A percentile compares a stretch with the other conserved stretches of the same genome.
phyloP scores from a whole-genome alignment of 2,888 invertebrate species.

The Cerastis leucographa region DNA sequence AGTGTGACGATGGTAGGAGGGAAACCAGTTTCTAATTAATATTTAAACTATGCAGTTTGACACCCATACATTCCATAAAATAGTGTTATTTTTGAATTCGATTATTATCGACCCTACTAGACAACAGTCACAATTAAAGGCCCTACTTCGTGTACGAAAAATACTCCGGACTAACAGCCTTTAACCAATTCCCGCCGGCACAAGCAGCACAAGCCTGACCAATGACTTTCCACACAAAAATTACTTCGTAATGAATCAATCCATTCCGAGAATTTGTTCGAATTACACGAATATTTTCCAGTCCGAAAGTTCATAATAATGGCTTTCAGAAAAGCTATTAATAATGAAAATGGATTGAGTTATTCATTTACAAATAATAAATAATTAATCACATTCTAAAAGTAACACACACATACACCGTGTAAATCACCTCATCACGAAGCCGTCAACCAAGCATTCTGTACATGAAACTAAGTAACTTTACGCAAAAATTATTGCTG shows the following conservation, averaged over 20 bases:
- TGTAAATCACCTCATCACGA: no score
- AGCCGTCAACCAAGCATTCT: no score
- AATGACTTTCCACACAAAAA: constrained; percentile 45
- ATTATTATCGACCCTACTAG: neutral
- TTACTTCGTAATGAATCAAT: constrained; percentile 52
- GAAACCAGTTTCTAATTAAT: neutral
- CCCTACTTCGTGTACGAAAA: neutral
- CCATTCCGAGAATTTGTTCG: constrained; percentile 48
- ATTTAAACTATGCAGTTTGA: neutral
- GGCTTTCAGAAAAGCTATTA: constrained; percentile 19
- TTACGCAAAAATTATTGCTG: no score
- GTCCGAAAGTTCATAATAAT: constrained; percentile 19
- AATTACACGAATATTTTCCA: constrained; percentile 33
- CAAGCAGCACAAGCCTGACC: constrained; percentile 1
- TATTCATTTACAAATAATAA: no score
- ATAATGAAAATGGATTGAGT: constrained; percentile 9
- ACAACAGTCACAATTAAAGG: neutral
- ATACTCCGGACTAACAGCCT: neutral
- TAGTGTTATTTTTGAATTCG: neutral
- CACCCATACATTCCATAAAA: neutral
- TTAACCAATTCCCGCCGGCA: constrained; percentile 26
- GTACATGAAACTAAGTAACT: no score
- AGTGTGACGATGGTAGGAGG: neutral
- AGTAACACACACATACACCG: no score
- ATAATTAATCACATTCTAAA: no score